Base-by-base conservation (phyloP, 2,113 vertebrate genomes). In the Pseudopipra pipra region DNA sequence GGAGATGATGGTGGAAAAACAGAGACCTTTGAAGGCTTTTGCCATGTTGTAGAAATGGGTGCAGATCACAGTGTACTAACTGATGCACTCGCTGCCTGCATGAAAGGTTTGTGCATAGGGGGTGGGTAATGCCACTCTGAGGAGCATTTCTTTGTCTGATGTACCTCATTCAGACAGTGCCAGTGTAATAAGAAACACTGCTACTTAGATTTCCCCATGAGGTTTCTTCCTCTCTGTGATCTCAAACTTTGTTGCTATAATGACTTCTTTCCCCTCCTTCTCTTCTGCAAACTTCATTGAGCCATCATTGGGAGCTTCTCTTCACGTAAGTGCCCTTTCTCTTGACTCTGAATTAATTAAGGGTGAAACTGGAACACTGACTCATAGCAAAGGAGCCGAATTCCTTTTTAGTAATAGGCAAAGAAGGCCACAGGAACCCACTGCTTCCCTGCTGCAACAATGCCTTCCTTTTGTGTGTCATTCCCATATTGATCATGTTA, bases 281-380 rank as follows among this genome's bases (percentile, higher is more conserved):
- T 66, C 56, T 61, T 78, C 47, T 72, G 68, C 65, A 93, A 43
- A 79, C 63, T 93, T 86, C 59, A 65, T 54, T 84, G 83, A 94
- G 68, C 56, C 75, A 35, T 87, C 59, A 47, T 67, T 41, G n/a
- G 61, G 62, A 89, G 47, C 70, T 86, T 83, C 77, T 37, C 46
- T 87, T 79, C 73, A 25, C 0, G 0, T 56, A 75, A 12, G 35
- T 72, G 56, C 79, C 92, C 86, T 94, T 93, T 89, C 58, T 90
- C 46, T 84, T 65, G 52, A 54, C 7, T 80, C 61, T 87, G 88
- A 92, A 88, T 95, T 90, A 93, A 88, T 94, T 88, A 85, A 72
- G 65, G 77, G 62, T 95, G 90, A 94, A 96, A 96, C 72, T 93
- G 83, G 85, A 96, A 90, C 87, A 88, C 68, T 91, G 95, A 95